Evolutionary conservation across 2,888 invertebrate species (phyloP).

Genomic region (Brachyptera putata): DNA sequence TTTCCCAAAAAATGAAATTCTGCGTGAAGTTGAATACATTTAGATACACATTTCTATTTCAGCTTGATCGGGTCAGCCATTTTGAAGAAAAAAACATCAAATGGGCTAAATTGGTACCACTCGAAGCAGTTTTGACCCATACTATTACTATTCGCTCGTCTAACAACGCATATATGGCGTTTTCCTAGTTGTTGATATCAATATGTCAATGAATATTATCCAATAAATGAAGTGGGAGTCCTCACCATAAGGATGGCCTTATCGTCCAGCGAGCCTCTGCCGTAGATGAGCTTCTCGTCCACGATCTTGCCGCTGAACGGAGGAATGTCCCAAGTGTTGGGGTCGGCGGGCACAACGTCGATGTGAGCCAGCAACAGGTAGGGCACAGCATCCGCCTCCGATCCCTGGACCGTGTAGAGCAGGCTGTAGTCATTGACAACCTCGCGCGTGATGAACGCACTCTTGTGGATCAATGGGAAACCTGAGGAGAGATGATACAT

Average conservation of each 20-base stretch:
- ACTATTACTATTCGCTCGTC: too few species aligned
- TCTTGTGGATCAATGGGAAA: conserved; percentile 39
- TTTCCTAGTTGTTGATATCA: too few species aligned
- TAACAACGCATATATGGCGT: too few species aligned
- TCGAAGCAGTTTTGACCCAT: too few species aligned
- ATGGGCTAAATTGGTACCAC: too few species aligned
- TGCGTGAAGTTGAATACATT: too few species aligned
- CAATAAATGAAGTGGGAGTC: too few species aligned
- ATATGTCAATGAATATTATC: too few species aligned
- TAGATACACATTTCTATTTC: too few species aligned
- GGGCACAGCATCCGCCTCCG: conserved; percentile 39
- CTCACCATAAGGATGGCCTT: conserved; percentile 49
- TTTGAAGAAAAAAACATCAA: too few species aligned
- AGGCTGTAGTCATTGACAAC: conserved; percentile 44
- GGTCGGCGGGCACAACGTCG: conserved; percentile 49
- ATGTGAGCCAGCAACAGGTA: conserved; percentile 49
- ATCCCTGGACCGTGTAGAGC: conserved; percentile 45
- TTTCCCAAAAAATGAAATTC: too few species aligned
- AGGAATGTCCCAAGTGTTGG: conserved; percentile 40
- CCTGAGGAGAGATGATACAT: conserved; percentile 33
- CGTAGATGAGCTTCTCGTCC: conserved; percentile 43
- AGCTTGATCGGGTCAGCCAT: too few species aligned
- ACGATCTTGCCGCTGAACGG: conserved; percentile 46
- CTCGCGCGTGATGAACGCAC: conserved; percentile 38
- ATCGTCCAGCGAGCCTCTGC: conserved; percentile 50